Evolutionary conservation across 1,140 invertebrate species (phyloP).

Genomic region (Panulirus ornatus): DNA sequence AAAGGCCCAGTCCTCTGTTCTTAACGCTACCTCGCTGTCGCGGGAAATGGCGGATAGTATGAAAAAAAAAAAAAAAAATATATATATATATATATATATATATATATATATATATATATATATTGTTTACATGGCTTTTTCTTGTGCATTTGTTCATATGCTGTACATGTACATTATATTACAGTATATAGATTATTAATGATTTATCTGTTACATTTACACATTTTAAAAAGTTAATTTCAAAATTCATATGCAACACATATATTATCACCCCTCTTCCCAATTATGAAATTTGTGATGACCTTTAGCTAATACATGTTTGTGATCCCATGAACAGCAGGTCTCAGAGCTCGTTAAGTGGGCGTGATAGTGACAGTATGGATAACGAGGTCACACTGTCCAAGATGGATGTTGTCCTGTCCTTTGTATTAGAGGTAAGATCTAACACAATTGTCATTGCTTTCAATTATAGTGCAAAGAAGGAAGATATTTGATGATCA

Average conservation of each 20-base stretch:
- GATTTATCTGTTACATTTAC: neutral
- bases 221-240: neutral
- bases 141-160: neutral
- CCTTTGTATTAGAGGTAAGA: conserved; percentile 95
- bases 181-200: neutral
- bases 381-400: conserved; percentile 94
- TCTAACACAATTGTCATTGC: neutral
- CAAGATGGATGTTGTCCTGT: conserved; percentile 97
- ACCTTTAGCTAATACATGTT: conserved; percentile 42
- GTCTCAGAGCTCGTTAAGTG: conserved; percentile 94
- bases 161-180: neutral
- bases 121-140: neutral
- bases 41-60: neutral
- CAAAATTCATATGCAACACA: neutral
- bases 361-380: conserved; percentile 93
- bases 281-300: neutral
- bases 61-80: neutral
- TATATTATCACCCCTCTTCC: neutral
- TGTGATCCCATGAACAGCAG: conserved; percentile 80
- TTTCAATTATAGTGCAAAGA: neutral
- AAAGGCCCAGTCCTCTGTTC: too few relatives aligned
- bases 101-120: conserved; percentile 6
- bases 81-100: neutral
- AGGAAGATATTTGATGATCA: neutral
- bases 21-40: too few relatives aligned